Base-by-base conservation (phyloP, 2,113 vertebrate genomes). In the Rhadina sibilatrix region DNA sequence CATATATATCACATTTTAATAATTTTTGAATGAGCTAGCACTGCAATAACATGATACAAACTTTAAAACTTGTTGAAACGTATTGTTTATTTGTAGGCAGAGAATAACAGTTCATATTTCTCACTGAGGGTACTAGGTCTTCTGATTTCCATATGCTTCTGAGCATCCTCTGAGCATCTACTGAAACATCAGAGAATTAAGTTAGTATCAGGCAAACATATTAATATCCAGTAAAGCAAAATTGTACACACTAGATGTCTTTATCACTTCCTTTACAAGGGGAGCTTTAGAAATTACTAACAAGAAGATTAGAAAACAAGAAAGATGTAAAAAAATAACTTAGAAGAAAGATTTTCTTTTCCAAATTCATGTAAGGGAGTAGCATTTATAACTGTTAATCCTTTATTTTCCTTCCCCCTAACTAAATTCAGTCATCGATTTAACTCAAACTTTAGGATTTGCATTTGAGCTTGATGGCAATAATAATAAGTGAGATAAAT, bases 401-500 rank as follows among this genome's bases (percentile, higher is more conserved):
- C 56, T 95, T 89, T 81, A 63, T 93, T 92, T 94, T 60, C 42
- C 25, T 44, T 89, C 10, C 56, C 12, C 23, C 19, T 74, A 68
- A 84, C 47, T 83, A 86, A 91, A 63, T 93, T 83, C 90, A 88
- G 70, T 86, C 69, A 86, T 96, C 3, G 27, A 33, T 92, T 92
- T 89, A 95, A 83, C 70, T 94, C 83, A 71, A 49, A 64, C 70
- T 94, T 94, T 68, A 92, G 83, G 83, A 94, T 90, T 94, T 94
- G 53, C 70, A 74, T 95, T 97, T 90, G 50, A 92, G 59, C 60
- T 96, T 80, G 74, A 95, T 94, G 70, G 59, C 59, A 96, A 89
- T 91, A 95, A 87, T 90, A 94, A 92, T 82, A 63, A 95, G 27
- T 75, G 74, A 90, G 89, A 96, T 96, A 97, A 96, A 97, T 96